Conservation (phyloP, 1,140 invertebrate species). For the Euschistus heros region DNA sequence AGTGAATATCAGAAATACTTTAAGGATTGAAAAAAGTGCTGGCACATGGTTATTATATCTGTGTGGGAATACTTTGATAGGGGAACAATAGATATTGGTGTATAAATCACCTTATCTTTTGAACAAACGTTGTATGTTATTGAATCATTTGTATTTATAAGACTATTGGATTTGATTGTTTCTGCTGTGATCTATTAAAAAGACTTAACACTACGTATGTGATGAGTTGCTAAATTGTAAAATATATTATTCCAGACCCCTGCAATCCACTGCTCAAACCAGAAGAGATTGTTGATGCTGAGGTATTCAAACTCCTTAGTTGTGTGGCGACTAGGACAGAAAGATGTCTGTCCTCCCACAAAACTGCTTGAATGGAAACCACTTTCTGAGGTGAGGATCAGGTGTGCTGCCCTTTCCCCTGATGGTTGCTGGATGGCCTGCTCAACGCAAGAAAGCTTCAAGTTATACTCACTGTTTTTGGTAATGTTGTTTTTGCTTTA, state of each 20-base stretch:
- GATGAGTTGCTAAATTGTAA: not conserved
- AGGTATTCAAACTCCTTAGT: conserved; percentile 54
- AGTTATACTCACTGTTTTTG: conserved; percentile 50
- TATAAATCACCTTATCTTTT: no score
- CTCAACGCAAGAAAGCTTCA: conserved; percentile 51
- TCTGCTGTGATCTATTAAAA: no score
- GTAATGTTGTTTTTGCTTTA: not conserved
- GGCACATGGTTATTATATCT: no score
- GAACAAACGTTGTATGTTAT: no score
- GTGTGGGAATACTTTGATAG: no score
- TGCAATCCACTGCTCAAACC: conserved; percentile 30
- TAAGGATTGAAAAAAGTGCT: no score
- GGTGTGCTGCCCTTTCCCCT: conserved; percentile 52
- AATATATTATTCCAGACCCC: not conserved
- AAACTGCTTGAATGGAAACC: conserved; percentile 21
- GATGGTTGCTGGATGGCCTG: conserved; percentile 59
- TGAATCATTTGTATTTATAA: no score
- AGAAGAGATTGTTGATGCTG: conserved; percentile 51
- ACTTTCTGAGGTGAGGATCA: conserved; percentile 24
- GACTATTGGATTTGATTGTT: no score
- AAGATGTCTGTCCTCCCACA: conserved; percentile 3
- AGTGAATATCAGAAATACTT: no score
- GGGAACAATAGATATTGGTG: no score
- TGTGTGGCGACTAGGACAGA: conserved; percentile 41
- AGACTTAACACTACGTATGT: not conserved